Evolutionary conservation across 2,797 vertebrate genomes (phyloP).

Genomic region (Sebastes nivosus): DNA sequence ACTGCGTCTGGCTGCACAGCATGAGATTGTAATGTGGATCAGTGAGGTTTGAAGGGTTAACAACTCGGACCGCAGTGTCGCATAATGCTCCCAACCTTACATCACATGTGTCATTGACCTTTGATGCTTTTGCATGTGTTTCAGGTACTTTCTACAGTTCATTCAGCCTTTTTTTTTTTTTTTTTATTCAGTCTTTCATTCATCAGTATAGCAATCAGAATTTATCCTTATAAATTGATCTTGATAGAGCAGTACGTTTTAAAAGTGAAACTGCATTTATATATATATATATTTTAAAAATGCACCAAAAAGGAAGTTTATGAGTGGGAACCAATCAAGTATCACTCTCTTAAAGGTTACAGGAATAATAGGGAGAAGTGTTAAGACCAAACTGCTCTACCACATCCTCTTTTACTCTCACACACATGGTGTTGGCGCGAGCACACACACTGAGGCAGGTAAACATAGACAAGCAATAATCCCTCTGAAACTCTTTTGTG

Average conservation of each 20-base stretch:
- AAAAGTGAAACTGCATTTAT: slow-evolving; percentile 24
- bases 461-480: background rate
- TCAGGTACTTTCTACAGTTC: background rate
- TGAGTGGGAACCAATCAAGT: slow-evolving; percentile 25
- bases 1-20: background rate
- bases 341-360: slow-evolving; percentile 38
- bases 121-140: background rate
- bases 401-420: slow-evolving; percentile 65
- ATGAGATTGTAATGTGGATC: background rate
- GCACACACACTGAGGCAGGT: background rate
- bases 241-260: background rate
- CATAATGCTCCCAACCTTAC: background rate
- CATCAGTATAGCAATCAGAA: background rate
- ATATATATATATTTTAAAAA: background rate
- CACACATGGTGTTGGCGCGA: background rate
- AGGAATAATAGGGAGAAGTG: slow-evolving; percentile 35
- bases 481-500: background rate
- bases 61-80: background rate
- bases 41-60: background rate
- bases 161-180: background rate
- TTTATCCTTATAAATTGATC: background rate
- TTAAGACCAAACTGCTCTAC: slow-evolving; percentile 16
- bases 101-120: background rate
- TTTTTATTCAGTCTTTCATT: background rate
- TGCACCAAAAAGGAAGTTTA: slow-evolving; percentile 22